A percentile compares a stretch with the other conserved stretches of the same genome.
phyloP scores from a whole-genome alignment of 2,888 invertebrate species.

The Conistra vaccinii region DNA sequence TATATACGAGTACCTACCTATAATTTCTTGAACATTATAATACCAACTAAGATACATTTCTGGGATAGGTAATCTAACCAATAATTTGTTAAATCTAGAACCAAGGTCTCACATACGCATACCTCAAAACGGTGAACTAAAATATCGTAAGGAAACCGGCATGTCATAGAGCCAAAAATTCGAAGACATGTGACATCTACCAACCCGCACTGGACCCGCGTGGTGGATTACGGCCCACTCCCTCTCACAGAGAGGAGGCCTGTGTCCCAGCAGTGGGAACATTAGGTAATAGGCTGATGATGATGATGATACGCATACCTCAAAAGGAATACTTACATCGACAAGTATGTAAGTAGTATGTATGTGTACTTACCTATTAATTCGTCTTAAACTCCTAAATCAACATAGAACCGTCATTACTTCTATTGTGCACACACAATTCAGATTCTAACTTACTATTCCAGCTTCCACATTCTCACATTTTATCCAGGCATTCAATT shows the following conservation, averaged over 20 bases:
- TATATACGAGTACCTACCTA: too few species aligned
- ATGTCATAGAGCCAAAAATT: too few species aligned
- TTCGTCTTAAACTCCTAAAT: neutral
- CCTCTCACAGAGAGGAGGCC: too few species aligned
- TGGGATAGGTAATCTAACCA: neutral
- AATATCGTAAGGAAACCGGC: too few species aligned
- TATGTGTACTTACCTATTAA: neutral
- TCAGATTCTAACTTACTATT: conserved; percentile 36
- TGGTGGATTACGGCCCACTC: too few species aligned
- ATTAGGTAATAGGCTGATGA: too few species aligned
- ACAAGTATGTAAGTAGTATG: neutral
- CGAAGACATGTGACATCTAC: too few species aligned
- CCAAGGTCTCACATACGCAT: neutral
- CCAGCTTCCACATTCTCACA: conserved; percentile 45
- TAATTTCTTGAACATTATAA: too few species aligned
- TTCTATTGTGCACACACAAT: conserved; percentile 46
- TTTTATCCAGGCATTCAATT: conserved; percentile 38
- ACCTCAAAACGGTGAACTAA: too few species aligned
- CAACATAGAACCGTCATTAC: conserved; percentile 32
- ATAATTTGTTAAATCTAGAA: neutral
- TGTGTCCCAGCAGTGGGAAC: too few species aligned
- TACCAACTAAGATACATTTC: neutral
- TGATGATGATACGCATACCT: too few species aligned
- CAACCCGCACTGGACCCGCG: too few species aligned
- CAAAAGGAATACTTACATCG: neutral